Percentiles rank a stretch among this genome's conserved stretches.
Evolutionary conservation across 2,113 vertebrate genomes (phyloP).

Genomic region (Onychostruthus taczanowskii): DNA sequence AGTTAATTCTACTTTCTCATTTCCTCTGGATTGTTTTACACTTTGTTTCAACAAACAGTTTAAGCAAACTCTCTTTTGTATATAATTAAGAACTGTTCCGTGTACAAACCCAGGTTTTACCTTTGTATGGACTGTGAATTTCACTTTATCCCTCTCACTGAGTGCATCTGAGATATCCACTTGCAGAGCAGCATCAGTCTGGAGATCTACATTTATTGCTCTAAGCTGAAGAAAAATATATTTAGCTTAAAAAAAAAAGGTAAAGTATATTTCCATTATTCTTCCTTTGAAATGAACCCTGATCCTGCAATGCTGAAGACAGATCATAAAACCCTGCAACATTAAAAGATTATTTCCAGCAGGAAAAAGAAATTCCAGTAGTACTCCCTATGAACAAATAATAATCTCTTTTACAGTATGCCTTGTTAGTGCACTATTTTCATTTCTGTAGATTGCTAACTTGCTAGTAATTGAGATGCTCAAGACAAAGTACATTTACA

Average conservation of each 20-base stretch:
- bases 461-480: not conserved
- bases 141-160: constrained; percentile 98
- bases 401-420: not conserved
- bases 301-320: not conserved
- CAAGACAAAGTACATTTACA: not conserved
- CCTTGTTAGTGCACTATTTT: not conserved
- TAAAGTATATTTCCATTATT: not conserved
- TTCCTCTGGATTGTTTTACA: not conserved
- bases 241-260: not conserved
- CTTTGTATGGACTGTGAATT: constrained; percentile 99
- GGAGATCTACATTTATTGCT: constrained; percentile 95
- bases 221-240: constrained; percentile 81
- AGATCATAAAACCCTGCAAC: not conserved
- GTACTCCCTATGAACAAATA: not conserved
- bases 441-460: not conserved
- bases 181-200: constrained; percentile 94
- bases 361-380: not conserved
- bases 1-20: not conserved
- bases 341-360: not conserved
- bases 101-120: constrained; percentile 69
- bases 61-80: not conserved
- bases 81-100: not conserved
- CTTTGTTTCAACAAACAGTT: not conserved
- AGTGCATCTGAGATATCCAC: constrained; percentile 98
- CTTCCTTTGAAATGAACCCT: not conserved